Percentiles rank a stretch among this genome's conserved stretches.
phyloP scores from a whole-genome alignment of 2,888 invertebrate genomes.

The Rhagonycha lutea region DNA sequence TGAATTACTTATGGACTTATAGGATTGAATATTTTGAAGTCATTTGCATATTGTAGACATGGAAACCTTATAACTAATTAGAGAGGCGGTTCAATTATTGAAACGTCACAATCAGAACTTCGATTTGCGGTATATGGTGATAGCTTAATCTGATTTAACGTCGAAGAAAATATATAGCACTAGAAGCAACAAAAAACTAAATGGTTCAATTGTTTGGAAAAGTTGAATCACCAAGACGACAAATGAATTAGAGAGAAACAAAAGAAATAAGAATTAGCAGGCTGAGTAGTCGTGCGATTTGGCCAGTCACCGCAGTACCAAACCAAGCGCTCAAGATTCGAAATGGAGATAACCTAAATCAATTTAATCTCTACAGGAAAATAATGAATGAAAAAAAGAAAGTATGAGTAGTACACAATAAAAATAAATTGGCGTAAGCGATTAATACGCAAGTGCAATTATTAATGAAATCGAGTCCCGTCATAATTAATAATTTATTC shows the following conservation, averaged over 20 bases:
- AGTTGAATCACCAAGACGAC: not conserved
- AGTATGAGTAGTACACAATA: not conserved
- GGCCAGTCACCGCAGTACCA: too few species aligned
- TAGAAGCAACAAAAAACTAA: not conserved
- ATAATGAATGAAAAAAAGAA: not conserved
- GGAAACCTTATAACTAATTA: not conserved
- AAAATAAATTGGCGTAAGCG: not conserved
- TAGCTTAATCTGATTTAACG: not conserved
- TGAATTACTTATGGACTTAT: not conserved
- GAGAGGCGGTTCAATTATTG: not conserved
- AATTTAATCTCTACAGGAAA: not conserved
- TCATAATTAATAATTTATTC: not conserved
- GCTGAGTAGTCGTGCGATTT: not conserved
- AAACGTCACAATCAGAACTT: not conserved
- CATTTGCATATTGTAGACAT: not conserved
- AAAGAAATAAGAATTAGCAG: not conserved
- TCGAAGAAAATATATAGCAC: not conserved
- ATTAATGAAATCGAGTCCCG: not conserved
- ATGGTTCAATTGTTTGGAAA: not conserved
- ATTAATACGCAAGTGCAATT: not conserved
- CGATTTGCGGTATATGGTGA: not conserved
- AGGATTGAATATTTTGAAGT: not conserved
- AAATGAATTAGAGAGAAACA: not conserved
- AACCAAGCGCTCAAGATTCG: not conserved
- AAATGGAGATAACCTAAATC: not conserved